Base-by-base conservation (phyloP, 1,140 invertebrate genomes). In the Euschistus heros region DNA sequence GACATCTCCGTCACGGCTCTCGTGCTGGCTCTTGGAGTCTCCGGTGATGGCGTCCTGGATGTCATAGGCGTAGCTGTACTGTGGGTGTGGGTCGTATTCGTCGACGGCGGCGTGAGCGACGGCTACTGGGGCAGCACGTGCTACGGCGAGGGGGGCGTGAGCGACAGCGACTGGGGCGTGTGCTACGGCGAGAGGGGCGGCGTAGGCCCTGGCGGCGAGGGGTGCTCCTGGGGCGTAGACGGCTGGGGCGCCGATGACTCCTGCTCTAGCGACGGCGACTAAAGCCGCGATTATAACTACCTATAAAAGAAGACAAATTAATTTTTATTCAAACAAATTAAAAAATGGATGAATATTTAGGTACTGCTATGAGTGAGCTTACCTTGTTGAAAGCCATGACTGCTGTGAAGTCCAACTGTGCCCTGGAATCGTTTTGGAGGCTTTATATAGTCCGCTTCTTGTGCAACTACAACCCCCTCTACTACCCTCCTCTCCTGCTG, bases 71-170 rank as follows among this genome's bases (percentile, higher is more conserved):
- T 68, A 72, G 59, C 67, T 68, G 68, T 72, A 72, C 37, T 70
- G 66, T 47, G 70, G 81, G 67, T 82, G 77, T 26, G 79, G 76
- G 64, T 80, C 77, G 50, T 76, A 75, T 68, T 74, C 69, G 47
- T 73, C 79, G 47, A 65, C 68, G 24, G 50, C 47, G 46, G 52
- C 30, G 18, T 20, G 17, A 24, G 59, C 47, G 22, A 50, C 47
- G 50, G 27, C 27, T 50, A 64, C 63, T 47, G 65, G 46, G 17
- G 54, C 65, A 15, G 65, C 65, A 6, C 33, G 54, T 17, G 61
- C 62, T 30, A 64, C 57, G 24, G 59, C 59, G 7, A 18, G 30
- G 30, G 62, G 27, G 8, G 62, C 62, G 26, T 46, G 37, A 22
- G 24, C 62, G 5, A 50, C 37, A 13, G 13, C 37, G 4, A 44